These are phyloP conservation scores for Ceramica pisi DNA, from an alignment of 2,888 invertebrate genomes.

Conservation along the genomic window DNA sequence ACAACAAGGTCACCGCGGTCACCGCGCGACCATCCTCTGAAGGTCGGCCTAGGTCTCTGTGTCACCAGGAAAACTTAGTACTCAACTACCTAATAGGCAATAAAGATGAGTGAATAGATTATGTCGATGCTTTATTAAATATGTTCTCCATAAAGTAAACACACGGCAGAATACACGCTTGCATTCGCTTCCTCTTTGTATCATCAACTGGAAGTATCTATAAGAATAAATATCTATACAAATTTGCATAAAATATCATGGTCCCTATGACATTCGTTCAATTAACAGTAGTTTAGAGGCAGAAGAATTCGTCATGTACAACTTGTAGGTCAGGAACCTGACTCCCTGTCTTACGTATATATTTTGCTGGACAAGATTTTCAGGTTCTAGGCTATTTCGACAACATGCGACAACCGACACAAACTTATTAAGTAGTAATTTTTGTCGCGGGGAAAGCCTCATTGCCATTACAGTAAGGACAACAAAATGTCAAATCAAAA, in stretches of 20 bases:
- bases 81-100: conserved; percentile 6
- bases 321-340: too few relatives aligned
- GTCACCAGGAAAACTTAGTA: conserved; percentile 56
- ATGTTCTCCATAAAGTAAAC: background rate
- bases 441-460: background rate
- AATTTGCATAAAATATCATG: too few relatives aligned
- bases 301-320: too few relatives aligned
- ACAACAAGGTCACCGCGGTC: conserved; percentile 77
- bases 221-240: too few relatives aligned
- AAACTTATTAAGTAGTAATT: background rate
- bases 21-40: conserved; percentile 64
- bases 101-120: conserved; percentile 18
- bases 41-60: conserved; percentile 57
- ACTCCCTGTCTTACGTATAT: too few relatives aligned
- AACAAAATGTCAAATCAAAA: background rate
- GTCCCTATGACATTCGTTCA: too few relatives aligned
- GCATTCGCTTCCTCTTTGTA: too few relatives aligned
- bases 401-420: background rate
- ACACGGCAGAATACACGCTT: background rate
- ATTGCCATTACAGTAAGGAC: background rate
- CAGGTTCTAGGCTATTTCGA: too few relatives aligned
- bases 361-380: too few relatives aligned
- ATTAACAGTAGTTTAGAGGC: too few relatives aligned
- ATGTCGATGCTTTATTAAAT: background rate
- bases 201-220: too few relatives aligned